phyloP scores from a whole-genome alignment of 1,140 invertebrate genomes.

The Cyphomyrmex costatus region DNA sequence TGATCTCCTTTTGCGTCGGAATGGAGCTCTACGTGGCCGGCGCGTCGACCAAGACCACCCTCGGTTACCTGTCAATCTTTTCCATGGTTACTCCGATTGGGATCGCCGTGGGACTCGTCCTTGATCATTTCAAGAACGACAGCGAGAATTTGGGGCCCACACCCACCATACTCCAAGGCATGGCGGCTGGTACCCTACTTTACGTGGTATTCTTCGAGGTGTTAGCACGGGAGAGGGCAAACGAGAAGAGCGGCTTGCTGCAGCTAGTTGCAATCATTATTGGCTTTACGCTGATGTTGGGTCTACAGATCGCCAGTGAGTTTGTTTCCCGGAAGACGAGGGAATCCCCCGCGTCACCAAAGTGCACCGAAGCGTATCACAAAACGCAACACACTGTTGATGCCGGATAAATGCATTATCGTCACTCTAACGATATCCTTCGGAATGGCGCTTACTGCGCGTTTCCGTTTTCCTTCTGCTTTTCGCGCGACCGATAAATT shows the following conservation, averaged over 20 bases:
- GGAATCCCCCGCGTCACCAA: neutral
- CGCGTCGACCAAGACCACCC: constrained; percentile 87
- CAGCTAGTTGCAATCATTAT: constrained; percentile 91
- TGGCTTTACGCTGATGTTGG: constrained; percentile 93
- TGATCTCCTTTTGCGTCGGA: constrained; percentile 91
- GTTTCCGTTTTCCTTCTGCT: neutral
- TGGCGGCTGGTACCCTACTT: constrained; percentile 95
- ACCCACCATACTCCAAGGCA: constrained; percentile 91
- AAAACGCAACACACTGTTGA: constrained; percentile 7
- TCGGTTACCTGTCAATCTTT: constrained; percentile 88
- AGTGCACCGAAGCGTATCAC: constrained; percentile 25
- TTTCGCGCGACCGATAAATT: constrained; percentile 38
- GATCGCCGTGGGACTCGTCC: constrained; percentile 88
- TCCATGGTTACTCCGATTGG: constrained; percentile 91
- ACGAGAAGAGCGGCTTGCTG: constrained; percentile 89
- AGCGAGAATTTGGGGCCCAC: constrained; percentile 84
- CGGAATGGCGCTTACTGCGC: neutral
- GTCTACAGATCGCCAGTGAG: constrained; percentile 92
- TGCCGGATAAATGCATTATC: constrained; percentile 30
- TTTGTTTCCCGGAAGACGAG: constrained; percentile 78
- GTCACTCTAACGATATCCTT: constrained; percentile 11
- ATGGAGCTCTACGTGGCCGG: constrained; percentile 90
- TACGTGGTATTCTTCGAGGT: constrained; percentile 98
- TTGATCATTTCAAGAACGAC: constrained; percentile 84
- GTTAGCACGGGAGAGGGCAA: constrained; percentile 91